phyloP scores from a whole-genome alignment of 1,140 invertebrate species.

The Hyles vespertilio region DNA sequence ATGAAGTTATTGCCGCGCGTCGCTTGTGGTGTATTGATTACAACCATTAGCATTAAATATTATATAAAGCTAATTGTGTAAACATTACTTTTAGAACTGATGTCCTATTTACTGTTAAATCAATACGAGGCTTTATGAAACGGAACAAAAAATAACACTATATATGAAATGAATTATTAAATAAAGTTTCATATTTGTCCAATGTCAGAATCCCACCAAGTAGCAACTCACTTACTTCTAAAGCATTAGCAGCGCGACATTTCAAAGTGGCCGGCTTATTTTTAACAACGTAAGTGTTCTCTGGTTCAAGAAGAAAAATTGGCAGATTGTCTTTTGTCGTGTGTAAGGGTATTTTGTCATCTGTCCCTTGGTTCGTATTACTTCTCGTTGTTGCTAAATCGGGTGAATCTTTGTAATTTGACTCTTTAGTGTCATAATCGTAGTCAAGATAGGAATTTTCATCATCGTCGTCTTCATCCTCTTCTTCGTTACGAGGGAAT shows the following conservation, averaged over 20 bases:
- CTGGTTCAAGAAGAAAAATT: conserved; percentile 87
- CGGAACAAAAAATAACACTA: too few relatives aligned
- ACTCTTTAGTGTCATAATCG: conserved; percentile 60
- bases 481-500: conserved; percentile 50
- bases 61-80: too few relatives aligned
- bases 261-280: conserved; percentile 88
- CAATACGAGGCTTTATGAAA: too few relatives aligned
- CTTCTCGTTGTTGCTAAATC: conserved; percentile 38
- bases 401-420: conserved; percentile 63
- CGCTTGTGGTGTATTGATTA: too few relatives aligned
- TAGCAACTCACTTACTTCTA: conserved; percentile 58
- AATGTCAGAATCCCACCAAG: not conserved
- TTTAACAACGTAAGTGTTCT: conserved; percentile 89
- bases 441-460: conserved; percentile 56
- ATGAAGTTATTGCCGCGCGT: too few relatives aligned
- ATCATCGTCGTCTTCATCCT: conserved; percentile 55
- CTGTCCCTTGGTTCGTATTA: conserved; percentile 32
- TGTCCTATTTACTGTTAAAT: too few relatives aligned
- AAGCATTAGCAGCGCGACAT: conserved; percentile 87
- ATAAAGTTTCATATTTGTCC: too few relatives aligned
- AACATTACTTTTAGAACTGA: too few relatives aligned
- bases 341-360: conserved; percentile 74
- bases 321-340: conserved; percentile 80
- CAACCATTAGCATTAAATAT: too few relatives aligned
- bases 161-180: too few relatives aligned